Base-by-base conservation (phyloP, 2,888 invertebrate genomes). In the Tribolium freemani region DNA sequence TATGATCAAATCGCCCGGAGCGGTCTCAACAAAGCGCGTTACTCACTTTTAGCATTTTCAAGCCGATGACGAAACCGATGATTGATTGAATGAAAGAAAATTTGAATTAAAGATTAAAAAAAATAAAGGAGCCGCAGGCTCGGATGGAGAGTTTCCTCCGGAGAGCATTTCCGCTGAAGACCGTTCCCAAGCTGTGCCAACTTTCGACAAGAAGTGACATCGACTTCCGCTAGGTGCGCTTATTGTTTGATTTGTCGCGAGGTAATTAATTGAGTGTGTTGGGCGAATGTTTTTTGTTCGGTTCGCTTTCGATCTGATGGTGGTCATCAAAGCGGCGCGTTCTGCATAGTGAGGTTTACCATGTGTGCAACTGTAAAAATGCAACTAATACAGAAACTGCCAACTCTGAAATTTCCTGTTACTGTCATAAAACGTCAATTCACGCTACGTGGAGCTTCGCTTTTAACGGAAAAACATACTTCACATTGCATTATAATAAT, bases 391-490 rank as follows among this genome's bases (percentile, higher is more conserved):
- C 51, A 61, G 68, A 69, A 73, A 75, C 78, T 77, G 79, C 76
- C 77, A 78, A 79, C 78, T 82, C 80, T 82, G 83, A 83, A 83
- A 81, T 83, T 83, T 84, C 83, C 83, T 84, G 83, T 83, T 80
- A 78, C 82, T 83, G 83, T 83, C 83, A 84, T 83, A 84, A 83
- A 81, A 80, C 82, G 82, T 82, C 82, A 82, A 83, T 83, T 83
- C 83, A 83, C 82, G 83, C 77, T 82, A 78, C 78, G 78, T 79
- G 81, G 76, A 78, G 79, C 75, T 76, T 76, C 74, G 73, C 72
- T 78, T 79, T 79, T 81, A 83, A 82, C 82, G 82, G 82, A 82
- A 82, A 80, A 77, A 72, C 51, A 66, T 51, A 64, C 64, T 68
- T 68, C 69, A 69, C 69, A 13, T 50, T 38, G 30, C 58, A 45